Evolutionary conservation across 1,140 invertebrate genomes (phyloP).

Genomic region (Mamestra configurata): DNA sequence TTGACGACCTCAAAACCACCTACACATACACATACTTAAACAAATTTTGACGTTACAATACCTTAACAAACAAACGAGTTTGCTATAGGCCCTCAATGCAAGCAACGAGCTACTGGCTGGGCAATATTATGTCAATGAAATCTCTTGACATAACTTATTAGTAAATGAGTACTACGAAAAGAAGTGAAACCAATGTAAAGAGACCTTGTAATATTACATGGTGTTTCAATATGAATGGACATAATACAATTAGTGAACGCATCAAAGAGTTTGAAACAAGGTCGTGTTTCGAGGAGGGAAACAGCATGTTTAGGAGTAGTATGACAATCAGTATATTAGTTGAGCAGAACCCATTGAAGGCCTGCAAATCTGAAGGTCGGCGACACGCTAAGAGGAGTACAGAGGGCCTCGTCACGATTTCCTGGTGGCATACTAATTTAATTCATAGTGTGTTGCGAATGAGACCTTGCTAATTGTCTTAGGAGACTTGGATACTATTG

Average conservation of each 20-base stretch:
- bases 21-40: conserved; percentile 51
- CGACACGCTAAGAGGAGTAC: conserved; percentile 57
- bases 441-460: conserved; percentile 69
- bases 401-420: conserved; percentile 67
- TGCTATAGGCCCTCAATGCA: conserved; percentile 8
- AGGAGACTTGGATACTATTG: conserved; percentile 17
- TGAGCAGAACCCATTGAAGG: conserved; percentile 39
- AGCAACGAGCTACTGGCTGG: background rate
- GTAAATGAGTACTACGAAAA: background rate
- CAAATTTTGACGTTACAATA: conserved; percentile 51
- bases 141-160: background rate
- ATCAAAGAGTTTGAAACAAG: conserved; percentile 32
- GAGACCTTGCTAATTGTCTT: conserved; percentile 53
- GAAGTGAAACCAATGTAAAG: background rate
- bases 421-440: conserved; percentile 66
- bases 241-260: conserved; percentile 20
- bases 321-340: conserved; percentile 16
- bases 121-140: background rate
- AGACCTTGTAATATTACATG: conserved; percentile 2
- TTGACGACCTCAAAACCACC: conserved; percentile 49
- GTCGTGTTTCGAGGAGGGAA: background rate
- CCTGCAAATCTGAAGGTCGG: conserved; percentile 50
- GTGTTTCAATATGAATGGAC: conserved; percentile 26
- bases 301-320: conserved; percentile 21
- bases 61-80: conserved; percentile 52